Evolutionary conservation across 2,797 vertebrate species (phyloP), one percentile per base, ranked within the genome.

Genomic region (Acipenser ruthenus): DNA sequence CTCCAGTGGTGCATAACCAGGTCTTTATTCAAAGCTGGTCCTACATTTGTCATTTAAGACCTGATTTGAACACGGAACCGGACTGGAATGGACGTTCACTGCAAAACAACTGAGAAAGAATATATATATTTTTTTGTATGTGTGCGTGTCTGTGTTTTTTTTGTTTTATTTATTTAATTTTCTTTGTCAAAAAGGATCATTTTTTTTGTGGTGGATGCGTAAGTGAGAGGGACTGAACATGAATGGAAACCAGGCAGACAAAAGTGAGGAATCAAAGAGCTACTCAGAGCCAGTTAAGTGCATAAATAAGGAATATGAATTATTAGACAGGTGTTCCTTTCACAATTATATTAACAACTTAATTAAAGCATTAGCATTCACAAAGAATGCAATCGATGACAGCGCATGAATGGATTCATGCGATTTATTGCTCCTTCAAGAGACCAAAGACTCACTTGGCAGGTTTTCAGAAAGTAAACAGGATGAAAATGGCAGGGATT

Each of bases 391-490:
- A 62, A 67, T 67, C 66, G 59, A 67, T 67, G 59, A 67, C 66
- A 67, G 66, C 58, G 51, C 66, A 67, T 67, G 66, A 67, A 67
- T 67, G n/a, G n/a, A 67, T 67, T 67, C 59, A 67, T n/a, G 5
- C 37, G 10, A 60, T 23, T 8, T 50, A 51, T 13, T 8, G 59
- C 66, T 67, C 66, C 66, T 67, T 58, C 13, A 15, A 51, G 49
- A 67, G 58, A 62, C 58, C 66, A 67, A 67, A 67, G 66, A n/a
- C 49, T 62, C 49, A 52, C 66, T 67, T 67, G 66, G 66, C 66
- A 67, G 66, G 59, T 37, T 60, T 67, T 51, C 59, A 52, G 66
- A 62, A 55, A 47, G 65, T 66, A 66, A 66, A 59, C 47, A 66
- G 65, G 55, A 58, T 15, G 65, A 66, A 66, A 66, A 66, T 59